Evolutionary conservation across 2,888 invertebrate species (phyloP).

Genomic region (Cryptus armator): DNA sequence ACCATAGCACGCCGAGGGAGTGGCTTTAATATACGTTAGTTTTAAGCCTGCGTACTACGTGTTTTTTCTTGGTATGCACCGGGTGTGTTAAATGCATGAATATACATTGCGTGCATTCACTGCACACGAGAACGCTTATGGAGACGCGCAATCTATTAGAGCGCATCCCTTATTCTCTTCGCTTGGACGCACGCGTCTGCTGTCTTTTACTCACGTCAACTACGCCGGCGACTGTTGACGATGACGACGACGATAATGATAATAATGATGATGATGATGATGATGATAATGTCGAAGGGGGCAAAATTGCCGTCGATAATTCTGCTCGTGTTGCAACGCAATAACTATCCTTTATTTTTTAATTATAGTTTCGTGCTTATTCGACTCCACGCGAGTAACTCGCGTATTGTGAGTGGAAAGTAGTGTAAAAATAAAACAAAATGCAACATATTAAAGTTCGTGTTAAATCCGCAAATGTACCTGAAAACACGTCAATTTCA

Average conservation of each 20-base stretch:
- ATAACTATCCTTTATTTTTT: constrained; percentile 1
- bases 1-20: constrained; percentile 32
- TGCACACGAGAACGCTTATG: constrained; percentile 19
- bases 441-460: neutral
- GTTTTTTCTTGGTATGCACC: constrained; percentile 22
- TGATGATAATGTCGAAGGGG: constrained; percentile 20
- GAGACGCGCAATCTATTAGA: constrained; percentile 76
- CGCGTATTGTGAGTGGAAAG: neutral
- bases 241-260: constrained; percentile 68
- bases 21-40: constrained; percentile 24
- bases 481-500: neutral
- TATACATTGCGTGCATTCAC: constrained; percentile 7
- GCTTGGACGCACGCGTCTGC: constrained; percentile 53
- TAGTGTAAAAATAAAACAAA: neutral
- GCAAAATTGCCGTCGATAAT: constrained; percentile 2
- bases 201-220: constrained; percentile 38
- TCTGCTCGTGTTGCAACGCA: neutral
- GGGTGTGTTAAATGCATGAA: constrained; percentile 23
- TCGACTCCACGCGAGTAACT: neutral
- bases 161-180: constrained; percentile 66
- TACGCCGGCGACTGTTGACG: constrained; percentile 31
- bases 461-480: neutral
- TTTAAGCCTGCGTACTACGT: neutral
- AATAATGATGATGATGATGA: constrained; percentile 65
- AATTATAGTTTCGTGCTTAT: constrained; percentile 1